phyloP scores from a whole-genome alignment of 2,797 vertebrate genomes.

The Ibycter americanus region DNA sequence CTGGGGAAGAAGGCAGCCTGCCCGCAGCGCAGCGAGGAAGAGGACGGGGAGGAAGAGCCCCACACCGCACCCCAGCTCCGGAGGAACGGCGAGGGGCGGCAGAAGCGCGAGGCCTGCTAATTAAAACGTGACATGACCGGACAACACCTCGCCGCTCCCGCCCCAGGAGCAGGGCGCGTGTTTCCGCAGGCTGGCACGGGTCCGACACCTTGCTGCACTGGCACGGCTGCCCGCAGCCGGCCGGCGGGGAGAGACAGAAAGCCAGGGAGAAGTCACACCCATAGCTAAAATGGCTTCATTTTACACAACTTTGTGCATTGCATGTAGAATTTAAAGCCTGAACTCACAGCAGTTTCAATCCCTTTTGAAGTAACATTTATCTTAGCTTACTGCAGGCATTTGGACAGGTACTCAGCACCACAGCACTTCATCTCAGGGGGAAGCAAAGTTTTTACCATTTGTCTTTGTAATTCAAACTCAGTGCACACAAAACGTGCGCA shows the following conservation, averaged over 20 bases:
- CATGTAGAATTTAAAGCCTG: not conserved
- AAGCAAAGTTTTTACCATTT: conserved; percentile 11
- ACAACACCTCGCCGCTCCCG: accelerated
- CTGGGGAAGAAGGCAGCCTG: not conserved
- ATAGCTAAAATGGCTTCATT: not conserved
- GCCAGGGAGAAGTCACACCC: not conserved
- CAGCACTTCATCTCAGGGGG: not conserved
- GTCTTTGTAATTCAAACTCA: not conserved
- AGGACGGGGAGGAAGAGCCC: not conserved
- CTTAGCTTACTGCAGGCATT: not conserved
- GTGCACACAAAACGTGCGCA: not conserved
- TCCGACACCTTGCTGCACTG: not conserved
- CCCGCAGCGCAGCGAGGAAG: not conserved
- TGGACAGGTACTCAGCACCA: not conserved
- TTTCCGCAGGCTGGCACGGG: not conserved
- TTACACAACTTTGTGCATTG: not conserved
- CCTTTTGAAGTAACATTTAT: not conserved
- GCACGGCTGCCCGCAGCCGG: not conserved
- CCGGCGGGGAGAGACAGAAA: not conserved
- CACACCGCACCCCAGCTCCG: accelerated
- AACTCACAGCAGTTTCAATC: not conserved
- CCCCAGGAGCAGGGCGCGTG: not conserved
- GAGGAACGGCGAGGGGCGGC: not conserved
- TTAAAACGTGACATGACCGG: not conserved
- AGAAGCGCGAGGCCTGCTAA: accelerated